These are phyloP conservation scores for Dissostichus mawsoni DNA, from an alignment of 2,113 vertebrate species.

Conservation along the genomic window DNA sequence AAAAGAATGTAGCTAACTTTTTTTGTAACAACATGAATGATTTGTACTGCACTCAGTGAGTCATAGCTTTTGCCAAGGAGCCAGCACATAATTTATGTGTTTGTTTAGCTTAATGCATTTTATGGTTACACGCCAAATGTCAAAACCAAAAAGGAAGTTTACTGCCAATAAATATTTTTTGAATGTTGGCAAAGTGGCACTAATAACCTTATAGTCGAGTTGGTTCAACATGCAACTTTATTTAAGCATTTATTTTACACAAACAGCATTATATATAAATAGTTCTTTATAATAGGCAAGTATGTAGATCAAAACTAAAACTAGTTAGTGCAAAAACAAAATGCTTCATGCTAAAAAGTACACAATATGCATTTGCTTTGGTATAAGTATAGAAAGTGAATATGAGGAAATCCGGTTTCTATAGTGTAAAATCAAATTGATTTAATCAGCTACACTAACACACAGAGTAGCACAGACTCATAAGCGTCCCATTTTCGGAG, in stretches of 20 bases:
- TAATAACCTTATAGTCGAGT: too few relatives aligned
- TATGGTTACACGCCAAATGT: too few relatives aligned
- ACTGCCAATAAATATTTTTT: too few relatives aligned
- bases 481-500: not conserved
- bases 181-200: too few relatives aligned
- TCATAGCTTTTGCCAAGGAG: too few relatives aligned
- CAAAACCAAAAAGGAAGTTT: too few relatives aligned
- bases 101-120: too few relatives aligned
- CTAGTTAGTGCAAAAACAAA: not conserved
- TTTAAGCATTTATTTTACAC: not conserved
- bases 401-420: not conserved
- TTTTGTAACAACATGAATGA: too few relatives aligned
- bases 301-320: not conserved
- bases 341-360: not conserved
- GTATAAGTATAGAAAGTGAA: not conserved
- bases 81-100: too few relatives aligned
- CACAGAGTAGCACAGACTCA: not conserved
- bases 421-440: not conserved
- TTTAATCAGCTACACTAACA: not conserved
- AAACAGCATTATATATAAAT: not conserved
- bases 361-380: not conserved
- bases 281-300: not conserved
- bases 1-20: too few relatives aligned
- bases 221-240: not conserved
- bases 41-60: too few relatives aligned